Evolutionary conservation across 2,113 vertebrate species (phyloP).

Genomic region (Prietella phreatophila): DNA sequence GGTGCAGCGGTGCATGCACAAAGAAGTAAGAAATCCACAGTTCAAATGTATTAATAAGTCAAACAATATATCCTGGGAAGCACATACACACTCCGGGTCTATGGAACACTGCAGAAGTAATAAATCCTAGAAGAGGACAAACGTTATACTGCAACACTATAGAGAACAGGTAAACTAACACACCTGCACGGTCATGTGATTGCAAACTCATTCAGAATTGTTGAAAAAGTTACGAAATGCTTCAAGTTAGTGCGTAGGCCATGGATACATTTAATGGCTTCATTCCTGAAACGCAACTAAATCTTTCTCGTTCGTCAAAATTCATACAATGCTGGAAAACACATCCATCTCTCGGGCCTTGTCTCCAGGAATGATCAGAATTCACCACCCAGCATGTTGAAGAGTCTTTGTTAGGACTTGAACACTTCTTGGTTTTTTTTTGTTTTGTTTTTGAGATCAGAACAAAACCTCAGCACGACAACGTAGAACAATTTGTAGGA

Average conservation of each 20-base stretch:
- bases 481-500: background rate
- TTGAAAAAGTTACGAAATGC: background rate
- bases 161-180: background rate
- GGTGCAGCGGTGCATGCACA: background rate
- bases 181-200: background rate
- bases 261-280: background rate
- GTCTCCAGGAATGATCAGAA: background rate
- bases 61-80: background rate
- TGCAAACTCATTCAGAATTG: background rate
- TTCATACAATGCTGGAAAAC: background rate
- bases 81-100: background rate
- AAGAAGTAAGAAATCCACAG: background rate
- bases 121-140: background rate
- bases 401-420: background rate
- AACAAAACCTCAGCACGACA: background rate
- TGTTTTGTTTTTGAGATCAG: background rate
- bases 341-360: no score
- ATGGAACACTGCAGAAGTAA: background rate
- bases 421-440: background rate
- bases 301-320: background rate
- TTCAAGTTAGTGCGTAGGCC: background rate
- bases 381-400: background rate
- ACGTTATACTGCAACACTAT: background rate
- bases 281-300: background rate
- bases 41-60: background rate